Evolutionary conservation across 2,888 invertebrate genomes (phyloP).

Genomic region (Aporophyla lueneburgensis): DNA sequence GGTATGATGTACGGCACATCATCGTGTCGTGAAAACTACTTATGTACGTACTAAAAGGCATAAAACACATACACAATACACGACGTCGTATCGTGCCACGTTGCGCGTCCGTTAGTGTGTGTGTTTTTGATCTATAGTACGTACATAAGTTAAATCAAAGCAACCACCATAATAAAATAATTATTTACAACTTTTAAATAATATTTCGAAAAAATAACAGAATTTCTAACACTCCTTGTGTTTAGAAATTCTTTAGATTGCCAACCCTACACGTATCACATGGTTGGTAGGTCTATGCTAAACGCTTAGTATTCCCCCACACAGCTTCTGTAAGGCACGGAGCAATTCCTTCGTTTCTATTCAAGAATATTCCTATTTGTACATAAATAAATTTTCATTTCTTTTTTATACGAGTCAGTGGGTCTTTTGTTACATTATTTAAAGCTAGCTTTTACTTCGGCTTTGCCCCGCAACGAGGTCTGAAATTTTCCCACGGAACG

Average conservation of each 20-base stretch:
- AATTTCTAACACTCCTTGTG: too few relatives aligned
- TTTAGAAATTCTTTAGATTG: not conserved
- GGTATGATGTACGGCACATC: too few relatives aligned
- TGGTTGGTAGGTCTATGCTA: conserved; percentile 32
- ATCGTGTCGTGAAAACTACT: too few relatives aligned
- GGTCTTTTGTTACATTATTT: conserved; percentile 16
- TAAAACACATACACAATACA: too few relatives aligned
- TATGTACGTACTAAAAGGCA: too few relatives aligned
- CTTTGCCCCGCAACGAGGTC: not conserved
- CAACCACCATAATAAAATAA: too few relatives aligned
- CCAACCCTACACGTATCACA: conserved; percentile 32
- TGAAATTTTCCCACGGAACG: not conserved
- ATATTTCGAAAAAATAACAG: too few relatives aligned
- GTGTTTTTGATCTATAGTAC: too few relatives aligned
- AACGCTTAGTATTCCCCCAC: conserved; percentile 35
- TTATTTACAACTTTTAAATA: too few relatives aligned
- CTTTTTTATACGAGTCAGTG: not conserved
- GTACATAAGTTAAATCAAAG: too few relatives aligned
- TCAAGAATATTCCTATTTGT: conserved; percentile 34
- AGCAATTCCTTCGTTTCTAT: conserved; percentile 35
- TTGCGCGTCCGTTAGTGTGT: too few relatives aligned
- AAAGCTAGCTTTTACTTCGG: not conserved
- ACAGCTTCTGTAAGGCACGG: not conserved
- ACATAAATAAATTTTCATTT: conserved; percentile 29
- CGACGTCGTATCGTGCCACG: too few relatives aligned